A percentile compares a stretch with the other conserved stretches of the same genome.
Evolutionary conservation across 2,888 invertebrate genomes (phyloP).

Genomic region (Caradrina clavipalpis): DNA sequence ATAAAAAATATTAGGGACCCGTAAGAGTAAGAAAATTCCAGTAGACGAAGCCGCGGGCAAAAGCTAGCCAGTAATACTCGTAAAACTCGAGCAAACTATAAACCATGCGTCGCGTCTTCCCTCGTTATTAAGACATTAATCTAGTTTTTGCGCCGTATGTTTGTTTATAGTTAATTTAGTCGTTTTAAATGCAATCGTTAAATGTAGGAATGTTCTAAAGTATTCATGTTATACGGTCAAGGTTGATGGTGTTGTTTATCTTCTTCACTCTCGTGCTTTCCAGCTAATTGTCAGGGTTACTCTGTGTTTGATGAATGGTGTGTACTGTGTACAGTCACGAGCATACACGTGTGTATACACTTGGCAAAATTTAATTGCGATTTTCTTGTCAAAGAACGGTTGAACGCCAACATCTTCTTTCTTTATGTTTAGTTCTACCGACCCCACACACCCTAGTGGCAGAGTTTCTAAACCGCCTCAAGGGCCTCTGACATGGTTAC

Average conservation of each 20-base stretch:
- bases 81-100: conserved; percentile 46
- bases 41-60: not conserved
- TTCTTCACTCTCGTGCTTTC: not conserved
- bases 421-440: no score
- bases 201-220: conserved; percentile 33
- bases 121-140: conserved; percentile 59
- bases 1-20: no score
- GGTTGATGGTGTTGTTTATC: conserved; percentile 27
- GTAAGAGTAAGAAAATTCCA: no score
- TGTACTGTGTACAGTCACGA: not conserved
- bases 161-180: conserved; percentile 44
- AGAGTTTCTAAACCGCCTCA: no score
- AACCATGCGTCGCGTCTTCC: conserved; percentile 40
- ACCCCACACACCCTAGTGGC: no score
- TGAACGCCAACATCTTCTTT: no score
- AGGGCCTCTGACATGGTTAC: no score
- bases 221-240: conserved; percentile 50
- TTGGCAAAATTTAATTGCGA: no score
- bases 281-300: not conserved
- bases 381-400: no score
- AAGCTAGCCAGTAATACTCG: conserved; percentile 6
- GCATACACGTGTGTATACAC: no score
- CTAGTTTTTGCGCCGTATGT: conserved; percentile 44
- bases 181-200: conserved; percentile 37
- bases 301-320: conserved; percentile 17